A percentile compares a stretch with the other conserved stretches of the same genome.
These are phyloP conservation scores for Malurus leucopterus DNA, from an alignment of 2,797 vertebrate species.

Conservation along the genomic window DNA sequence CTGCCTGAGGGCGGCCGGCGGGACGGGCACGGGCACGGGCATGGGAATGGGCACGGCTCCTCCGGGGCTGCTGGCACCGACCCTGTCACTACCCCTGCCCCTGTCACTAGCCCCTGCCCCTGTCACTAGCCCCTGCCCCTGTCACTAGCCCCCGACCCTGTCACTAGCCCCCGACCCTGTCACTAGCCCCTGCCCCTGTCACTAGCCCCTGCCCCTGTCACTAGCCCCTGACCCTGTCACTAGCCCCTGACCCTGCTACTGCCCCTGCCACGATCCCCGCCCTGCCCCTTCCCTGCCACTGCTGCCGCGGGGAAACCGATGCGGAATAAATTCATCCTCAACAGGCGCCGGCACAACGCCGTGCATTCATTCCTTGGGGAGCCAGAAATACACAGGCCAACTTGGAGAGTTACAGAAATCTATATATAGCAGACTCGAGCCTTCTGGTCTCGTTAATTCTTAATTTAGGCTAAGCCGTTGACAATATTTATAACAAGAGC, in stretches of 20 bases:
- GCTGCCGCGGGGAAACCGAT: neutral
- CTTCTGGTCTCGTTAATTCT: neutral
- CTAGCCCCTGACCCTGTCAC: too few species aligned
- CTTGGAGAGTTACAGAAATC: neutral
- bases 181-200: too few species aligned
- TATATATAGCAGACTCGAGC: neutral
- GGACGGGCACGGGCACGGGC: neutral
- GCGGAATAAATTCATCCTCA: neutral
- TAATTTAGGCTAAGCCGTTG: neutral
- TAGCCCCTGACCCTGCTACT: neutral
- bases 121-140: too few species aligned
- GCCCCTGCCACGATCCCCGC: neutral
- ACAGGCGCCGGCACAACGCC: neutral
- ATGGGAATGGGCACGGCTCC: neutral
- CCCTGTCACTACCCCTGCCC: too few species aligned
- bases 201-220: too few species aligned
- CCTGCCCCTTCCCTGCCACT: neutral
- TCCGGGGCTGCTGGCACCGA: too few species aligned
- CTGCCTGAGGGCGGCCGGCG: accelerated
- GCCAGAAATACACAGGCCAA: neutral
- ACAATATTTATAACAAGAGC: neutral
- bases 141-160: too few species aligned
- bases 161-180: neutral
- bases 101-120: too few species aligned
- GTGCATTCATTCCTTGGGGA: neutral